Evolutionary conservation across 1,140 invertebrate genomes (phyloP).

Genomic region (Drosophila ficusphila): DNA sequence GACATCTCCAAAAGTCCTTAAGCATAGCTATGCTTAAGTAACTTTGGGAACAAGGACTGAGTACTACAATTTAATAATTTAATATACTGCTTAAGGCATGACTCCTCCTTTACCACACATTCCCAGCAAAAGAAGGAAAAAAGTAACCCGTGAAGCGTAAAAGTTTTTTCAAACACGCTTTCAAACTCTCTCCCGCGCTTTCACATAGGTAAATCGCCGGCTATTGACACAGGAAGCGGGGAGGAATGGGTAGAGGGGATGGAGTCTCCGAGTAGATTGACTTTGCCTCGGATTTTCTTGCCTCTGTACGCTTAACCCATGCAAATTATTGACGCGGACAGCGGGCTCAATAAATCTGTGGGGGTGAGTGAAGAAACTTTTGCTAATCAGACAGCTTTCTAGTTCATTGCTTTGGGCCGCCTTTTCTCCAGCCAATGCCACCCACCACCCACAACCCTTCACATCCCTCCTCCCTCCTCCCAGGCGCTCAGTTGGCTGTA

Average conservation of each 20-base stretch:
- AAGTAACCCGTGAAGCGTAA: constrained; percentile 65
- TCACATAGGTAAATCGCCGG: constrained; percentile 50
- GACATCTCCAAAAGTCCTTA: too few species aligned
- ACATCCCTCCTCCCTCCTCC: constrained; percentile 10
- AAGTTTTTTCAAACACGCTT: constrained; percentile 71
- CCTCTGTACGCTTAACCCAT: constrained; percentile 55
- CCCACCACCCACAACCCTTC: constrained; percentile 15
- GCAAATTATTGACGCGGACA: constrained; percentile 81
- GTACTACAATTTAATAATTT: too few species aligned
- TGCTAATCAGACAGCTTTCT: constrained; percentile 79
- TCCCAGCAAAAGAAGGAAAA: background rate
- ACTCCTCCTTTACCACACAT: background rate
- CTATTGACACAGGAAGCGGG: constrained; percentile 55
- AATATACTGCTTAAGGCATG: background rate
- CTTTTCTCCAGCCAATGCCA: background rate
- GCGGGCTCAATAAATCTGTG: constrained; percentile 69
- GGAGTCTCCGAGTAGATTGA: constrained; percentile 24
- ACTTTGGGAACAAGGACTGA: too few species aligned
- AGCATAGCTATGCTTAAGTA: too few species aligned
- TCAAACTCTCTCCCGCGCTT: constrained; percentile 52
- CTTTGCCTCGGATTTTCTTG: constrained; percentile 28
- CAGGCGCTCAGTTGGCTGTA: constrained; percentile 59
- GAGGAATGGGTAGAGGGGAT: background rate
- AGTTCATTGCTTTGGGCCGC: constrained; percentile 69
- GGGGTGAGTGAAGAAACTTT: constrained; percentile 62